Conservation (phyloP, 2,113 vertebrate genomes). For the Sceloporus undulatus region DNA sequence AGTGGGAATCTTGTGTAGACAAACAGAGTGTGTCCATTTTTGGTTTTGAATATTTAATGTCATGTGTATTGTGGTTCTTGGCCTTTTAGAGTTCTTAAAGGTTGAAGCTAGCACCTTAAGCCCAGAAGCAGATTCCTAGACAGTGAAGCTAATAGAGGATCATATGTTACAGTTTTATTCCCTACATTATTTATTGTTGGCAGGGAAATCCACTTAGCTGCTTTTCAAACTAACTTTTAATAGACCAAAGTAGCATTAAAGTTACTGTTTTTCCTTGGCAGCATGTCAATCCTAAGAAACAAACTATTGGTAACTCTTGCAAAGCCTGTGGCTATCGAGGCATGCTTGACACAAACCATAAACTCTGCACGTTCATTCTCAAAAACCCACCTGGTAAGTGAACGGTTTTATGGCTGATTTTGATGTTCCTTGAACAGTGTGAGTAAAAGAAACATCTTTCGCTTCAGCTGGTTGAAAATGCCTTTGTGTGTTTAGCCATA, state of each 20-base stretch:
- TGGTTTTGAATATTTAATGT: background rate
- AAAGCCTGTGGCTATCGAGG: constrained; percentile 98
- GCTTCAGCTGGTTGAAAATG: background rate
- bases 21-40: background rate
- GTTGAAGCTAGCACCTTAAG: background rate
- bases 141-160: background rate
- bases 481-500: background rate
- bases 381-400: constrained; percentile 98
- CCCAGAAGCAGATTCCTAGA: background rate
- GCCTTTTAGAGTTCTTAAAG: background rate
- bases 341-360: constrained; percentile 99
- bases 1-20: background rate
- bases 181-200: no score
- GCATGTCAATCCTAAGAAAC: constrained; percentile 99
- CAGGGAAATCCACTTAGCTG: background rate
- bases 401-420: background rate
- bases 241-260: background rate
- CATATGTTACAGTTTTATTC: background rate
- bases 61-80: background rate
- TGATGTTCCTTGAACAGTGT: background rate
- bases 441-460: background rate
- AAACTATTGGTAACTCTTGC: constrained; percentile 98
- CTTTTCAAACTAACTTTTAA: background rate
- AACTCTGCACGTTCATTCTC: constrained; percentile 99
- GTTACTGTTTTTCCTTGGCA: constrained; percentile 60